Evolutionary conservation across 1,140 invertebrate species (phyloP).

Genomic region (Leptonema lineaticorne): DNA sequence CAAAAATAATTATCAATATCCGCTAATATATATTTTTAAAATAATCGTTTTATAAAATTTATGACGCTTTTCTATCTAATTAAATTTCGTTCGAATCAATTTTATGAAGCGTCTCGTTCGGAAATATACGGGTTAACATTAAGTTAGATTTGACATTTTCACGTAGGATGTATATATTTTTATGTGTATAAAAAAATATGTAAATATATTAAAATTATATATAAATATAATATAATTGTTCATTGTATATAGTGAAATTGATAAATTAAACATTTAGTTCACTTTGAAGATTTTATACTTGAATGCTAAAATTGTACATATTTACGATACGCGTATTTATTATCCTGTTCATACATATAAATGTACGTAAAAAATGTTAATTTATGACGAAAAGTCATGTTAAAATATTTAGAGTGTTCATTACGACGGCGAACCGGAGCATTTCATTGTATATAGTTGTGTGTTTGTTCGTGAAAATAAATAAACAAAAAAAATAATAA

Average conservation of each 20-base stretch:
- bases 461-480: slow-evolving; percentile 11
- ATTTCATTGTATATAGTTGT: slow-evolving; percentile 8
- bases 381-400: neutral
- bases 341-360: no score
- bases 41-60: neutral
- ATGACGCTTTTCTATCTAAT: neutral
- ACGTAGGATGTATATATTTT: neutral
- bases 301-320: neutral
- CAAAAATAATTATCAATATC: no score
- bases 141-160: neutral
- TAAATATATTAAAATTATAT: neutral
- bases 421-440: slow-evolving; percentile 9
- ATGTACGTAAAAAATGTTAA: slow-evolving; percentile 4
- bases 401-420: slow-evolving; percentile 8
- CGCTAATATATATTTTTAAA: no score
- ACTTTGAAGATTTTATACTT: no score
- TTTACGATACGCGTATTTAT: neutral
- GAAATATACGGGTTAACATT: neutral
- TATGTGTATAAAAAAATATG: neutral
- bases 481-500: no score
- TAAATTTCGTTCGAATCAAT: no score
- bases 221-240: slow-evolving; percentile 3
- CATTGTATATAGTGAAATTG: neutral
- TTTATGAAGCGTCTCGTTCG: neutral
- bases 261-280: neutral